Evolutionary conservation across 1,140 invertebrate species (phyloP).

Genomic region (Dufourea novaeangliae): DNA sequence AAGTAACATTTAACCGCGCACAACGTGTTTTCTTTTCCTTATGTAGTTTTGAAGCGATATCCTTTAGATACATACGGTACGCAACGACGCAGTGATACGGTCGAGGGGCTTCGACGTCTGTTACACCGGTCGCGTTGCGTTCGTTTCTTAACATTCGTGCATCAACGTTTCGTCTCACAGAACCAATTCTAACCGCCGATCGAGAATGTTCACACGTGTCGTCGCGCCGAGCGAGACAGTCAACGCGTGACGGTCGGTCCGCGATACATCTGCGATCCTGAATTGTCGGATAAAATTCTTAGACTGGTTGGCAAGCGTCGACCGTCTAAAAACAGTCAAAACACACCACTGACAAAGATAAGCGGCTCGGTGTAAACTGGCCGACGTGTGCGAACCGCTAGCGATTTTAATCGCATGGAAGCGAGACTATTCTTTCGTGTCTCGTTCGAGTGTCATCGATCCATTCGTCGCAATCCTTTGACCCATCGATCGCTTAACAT

Average conservation of each 20-base stretch:
- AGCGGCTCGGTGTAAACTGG: background rate
- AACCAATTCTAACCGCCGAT: background rate
- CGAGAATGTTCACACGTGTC: background rate
- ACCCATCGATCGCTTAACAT: background rate
- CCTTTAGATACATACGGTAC: background rate
- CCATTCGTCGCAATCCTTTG: background rate
- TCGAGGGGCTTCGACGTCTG: background rate
- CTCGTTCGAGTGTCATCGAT: constrained; percentile 6
- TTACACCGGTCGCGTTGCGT: background rate
- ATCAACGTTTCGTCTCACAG: background rate
- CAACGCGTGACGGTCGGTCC: background rate
- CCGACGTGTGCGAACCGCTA: background rate
- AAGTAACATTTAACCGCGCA: constrained; percentile 50
- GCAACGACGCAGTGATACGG: background rate
- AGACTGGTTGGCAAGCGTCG: background rate
- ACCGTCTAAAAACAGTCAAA: constrained; percentile 6
- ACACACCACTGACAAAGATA: background rate
- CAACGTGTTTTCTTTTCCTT: constrained; percentile 38
- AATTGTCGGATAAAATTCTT: background rate
- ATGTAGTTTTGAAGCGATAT: constrained; percentile 36
- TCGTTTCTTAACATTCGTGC: background rate
- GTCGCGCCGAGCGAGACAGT: background rate
- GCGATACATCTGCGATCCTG: background rate
- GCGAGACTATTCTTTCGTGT: too few species aligned
- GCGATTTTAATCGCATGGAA: too few species aligned